Evolutionary conservation across 1,140 invertebrate genomes (phyloP).

Genomic region (Atta colombica): DNA sequence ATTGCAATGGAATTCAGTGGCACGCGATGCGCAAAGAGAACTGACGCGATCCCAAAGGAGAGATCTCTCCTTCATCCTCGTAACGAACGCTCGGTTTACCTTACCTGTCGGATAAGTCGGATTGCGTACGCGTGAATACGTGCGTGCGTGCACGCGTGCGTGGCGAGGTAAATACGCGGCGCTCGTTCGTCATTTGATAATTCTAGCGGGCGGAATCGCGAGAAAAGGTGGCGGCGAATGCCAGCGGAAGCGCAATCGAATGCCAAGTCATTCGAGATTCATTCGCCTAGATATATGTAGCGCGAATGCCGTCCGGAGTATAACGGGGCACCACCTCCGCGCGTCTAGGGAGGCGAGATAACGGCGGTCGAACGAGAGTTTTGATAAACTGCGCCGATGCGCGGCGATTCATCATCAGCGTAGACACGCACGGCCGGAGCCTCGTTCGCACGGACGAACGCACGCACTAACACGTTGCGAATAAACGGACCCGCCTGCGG

Average conservation of each 20-base stretch:
- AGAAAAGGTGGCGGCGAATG: conserved; percentile 42
- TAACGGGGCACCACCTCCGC: conserved; percentile 60
- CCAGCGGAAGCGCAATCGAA: conserved; percentile 61
- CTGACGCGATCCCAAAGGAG: conserved; percentile 12
- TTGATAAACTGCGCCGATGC: conserved; percentile 51
- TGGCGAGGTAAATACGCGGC: conserved; percentile 6
- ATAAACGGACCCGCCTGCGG: conserved; percentile 27
- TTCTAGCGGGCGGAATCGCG: conserved; percentile 44
- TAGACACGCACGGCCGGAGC: conserved; percentile 2
- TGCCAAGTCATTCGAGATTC: conserved; percentile 55
- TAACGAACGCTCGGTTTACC: conserved; percentile 23
- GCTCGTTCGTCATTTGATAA: conserved; percentile 56
- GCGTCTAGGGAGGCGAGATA: conserved; percentile 54
- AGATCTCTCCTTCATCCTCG: conserved; percentile 1
- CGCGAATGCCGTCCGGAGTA: conserved; percentile 32
- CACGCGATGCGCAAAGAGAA: not conserved
- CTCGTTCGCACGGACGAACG: not conserved
- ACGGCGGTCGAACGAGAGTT: conserved; percentile 60
- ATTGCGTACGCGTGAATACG: not conserved
- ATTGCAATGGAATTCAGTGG: conserved; percentile 32
- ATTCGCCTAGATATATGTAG: conserved; percentile 32
- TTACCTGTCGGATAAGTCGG: conserved; percentile 16
- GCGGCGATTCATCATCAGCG: conserved; percentile 42
- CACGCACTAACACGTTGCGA: conserved; percentile 21
- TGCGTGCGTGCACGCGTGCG: not conserved